Evolutionary conservation across 2,113 vertebrate species (phyloP), one percentile per base, ranked within the genome.

Genomic region (Girardinichthys multiradiatus): DNA sequence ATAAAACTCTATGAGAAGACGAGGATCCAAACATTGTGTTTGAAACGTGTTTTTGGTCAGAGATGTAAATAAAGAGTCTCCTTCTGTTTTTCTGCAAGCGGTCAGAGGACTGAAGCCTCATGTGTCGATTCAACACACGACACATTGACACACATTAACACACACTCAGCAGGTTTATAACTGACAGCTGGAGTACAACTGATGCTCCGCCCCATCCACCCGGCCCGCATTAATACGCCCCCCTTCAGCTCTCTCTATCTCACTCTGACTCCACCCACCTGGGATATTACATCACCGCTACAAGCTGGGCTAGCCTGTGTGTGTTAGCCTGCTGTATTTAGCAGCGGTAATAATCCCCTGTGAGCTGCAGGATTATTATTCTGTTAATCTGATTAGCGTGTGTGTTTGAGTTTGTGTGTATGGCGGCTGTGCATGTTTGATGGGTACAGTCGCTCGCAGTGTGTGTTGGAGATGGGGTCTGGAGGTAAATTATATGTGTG

Each of bases 341-440:
- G 84, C 61, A 57, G 73, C 69, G 70, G 61, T 57, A 68, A 61
- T 87, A 85, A 87, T 65, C 79, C 72, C 51, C 33, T 75, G 70
- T 77, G 77, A 82, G 54, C 71, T 77, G 67, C 31, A 62, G 81
- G 80, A 86, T 86, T 81, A 81, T 68, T 72, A 75, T 77, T 76
- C 73, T 80, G 80, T 69, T 89, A 83, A 87, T 87, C 78, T 81
- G 83, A 87, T 89, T 83, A 85, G n/a, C 14, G 62, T 61, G 54
- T 58, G 0, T 64, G n/a, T 67, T 15, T 66, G 54, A 62, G 66
- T 57, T 30, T 61, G 35, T 21, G 42, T n/a, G n/a, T 17, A 0
- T n/a, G 0, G 54, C 30, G 37, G 42, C 61, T 12, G 35, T 68
- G 35, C n/a, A 51, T 58, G 64, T 39, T 31, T 37, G 33, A 21